A percentile compares a stretch with the other conserved stretches of the same genome.
Conservation (phyloP, 2,888 invertebrate genomes). For the Diabrotica balteata region DNA sequence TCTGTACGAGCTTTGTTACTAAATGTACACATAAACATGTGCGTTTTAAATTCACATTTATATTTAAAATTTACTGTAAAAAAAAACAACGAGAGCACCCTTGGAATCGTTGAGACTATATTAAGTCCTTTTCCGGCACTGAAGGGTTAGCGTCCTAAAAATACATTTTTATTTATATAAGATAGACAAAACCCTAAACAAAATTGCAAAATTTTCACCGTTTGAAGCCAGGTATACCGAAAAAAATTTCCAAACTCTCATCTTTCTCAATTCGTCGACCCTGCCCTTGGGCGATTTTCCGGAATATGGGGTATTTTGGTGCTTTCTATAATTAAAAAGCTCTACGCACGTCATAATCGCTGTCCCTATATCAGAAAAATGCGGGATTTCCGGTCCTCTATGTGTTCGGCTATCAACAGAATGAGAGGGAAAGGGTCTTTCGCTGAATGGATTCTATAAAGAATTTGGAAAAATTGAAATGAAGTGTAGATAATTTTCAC, state of each 20-base stretch:
- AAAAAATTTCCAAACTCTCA: neutral
- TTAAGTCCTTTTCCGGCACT: too few species aligned
- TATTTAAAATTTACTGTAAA: too few species aligned
- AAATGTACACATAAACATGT: too few species aligned
- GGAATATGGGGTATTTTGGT: conserved; percentile 4
- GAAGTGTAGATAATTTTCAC: conserved; percentile 13
- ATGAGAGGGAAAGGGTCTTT: conserved; percentile 17
- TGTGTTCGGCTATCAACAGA: conserved; percentile 23
- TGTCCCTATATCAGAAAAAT: conserved; percentile 25
- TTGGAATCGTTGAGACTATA: too few species aligned
- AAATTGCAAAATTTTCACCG: too few species aligned
- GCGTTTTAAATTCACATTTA: too few species aligned
- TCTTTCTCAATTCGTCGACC: neutral
- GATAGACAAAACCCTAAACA: too few species aligned
- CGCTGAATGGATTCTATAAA: conserved; percentile 16
- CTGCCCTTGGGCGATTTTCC: conserved; percentile 10
- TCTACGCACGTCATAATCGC: conserved; percentile 13
- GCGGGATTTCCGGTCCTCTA: conserved; percentile 24
- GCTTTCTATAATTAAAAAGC: conserved; percentile 28
- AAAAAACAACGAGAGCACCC: too few species aligned
- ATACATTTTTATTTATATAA: too few species aligned
- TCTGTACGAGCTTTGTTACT: too few species aligned
- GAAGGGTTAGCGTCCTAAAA: too few species aligned
- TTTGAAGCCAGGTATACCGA: neutral
- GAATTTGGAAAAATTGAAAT: conserved; percentile 18